phyloP scores from a whole-genome alignment of 2,888 invertebrate genomes.

The Lepidochrysops patricia region DNA sequence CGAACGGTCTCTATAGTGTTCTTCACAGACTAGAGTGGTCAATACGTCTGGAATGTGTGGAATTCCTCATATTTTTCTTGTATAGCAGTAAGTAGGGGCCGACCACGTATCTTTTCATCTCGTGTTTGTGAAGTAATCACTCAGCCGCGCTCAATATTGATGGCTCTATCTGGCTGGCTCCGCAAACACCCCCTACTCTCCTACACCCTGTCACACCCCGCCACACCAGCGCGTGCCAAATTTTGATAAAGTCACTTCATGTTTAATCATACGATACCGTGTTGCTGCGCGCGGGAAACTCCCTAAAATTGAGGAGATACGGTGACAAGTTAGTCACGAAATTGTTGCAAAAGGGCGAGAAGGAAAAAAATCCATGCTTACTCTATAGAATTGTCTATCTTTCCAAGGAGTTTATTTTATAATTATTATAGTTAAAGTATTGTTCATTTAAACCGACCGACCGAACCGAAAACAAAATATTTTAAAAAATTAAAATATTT shows the following conservation, averaged over 20 bases:
- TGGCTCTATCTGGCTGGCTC: slow-evolving; percentile 63
- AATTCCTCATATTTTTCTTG: no score
- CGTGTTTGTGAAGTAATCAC: slow-evolving; percentile 60
- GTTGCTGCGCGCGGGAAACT: background rate
- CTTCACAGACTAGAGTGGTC: no score
- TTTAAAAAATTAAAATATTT: no score
- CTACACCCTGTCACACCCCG: slow-evolving; percentile 20
- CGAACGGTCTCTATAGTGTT: no score
- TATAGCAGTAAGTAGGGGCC: no score
- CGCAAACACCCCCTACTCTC: slow-evolving; percentile 51
- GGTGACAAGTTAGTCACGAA: background rate
- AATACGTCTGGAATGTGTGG: no score
- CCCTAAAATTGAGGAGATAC: background rate
- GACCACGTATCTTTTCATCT: slow-evolving; percentile 9
- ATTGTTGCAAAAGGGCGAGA: background rate
- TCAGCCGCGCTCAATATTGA: slow-evolving; percentile 59
- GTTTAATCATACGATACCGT: slow-evolving; percentile 60
- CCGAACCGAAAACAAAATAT: no score
- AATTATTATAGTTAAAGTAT: no score
- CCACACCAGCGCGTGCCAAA: slow-evolving; percentile 68
- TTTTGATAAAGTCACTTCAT: slow-evolving; percentile 69
- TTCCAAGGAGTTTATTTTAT: no score
- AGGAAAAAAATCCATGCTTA: no score
- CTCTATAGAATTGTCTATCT: no score
- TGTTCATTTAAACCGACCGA: no score